These are phyloP conservation scores for Magallana nippona DNA, from an alignment of 2,888 invertebrate species.

Conservation along the genomic window DNA sequence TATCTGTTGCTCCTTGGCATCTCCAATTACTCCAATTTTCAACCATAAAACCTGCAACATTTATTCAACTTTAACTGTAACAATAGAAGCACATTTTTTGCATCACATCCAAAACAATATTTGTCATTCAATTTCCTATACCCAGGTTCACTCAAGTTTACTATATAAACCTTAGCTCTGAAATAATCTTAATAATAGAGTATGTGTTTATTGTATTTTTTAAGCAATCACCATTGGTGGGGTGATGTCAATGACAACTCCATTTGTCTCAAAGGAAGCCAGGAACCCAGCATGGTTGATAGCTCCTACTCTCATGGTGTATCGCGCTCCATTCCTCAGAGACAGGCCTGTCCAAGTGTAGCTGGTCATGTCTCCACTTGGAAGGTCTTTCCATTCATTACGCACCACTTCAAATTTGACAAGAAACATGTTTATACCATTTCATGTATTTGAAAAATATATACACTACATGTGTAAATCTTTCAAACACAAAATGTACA, in stretches of 20 bases:
- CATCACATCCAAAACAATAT: too few species aligned
- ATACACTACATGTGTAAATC: too few species aligned
- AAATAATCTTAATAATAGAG: too few species aligned
- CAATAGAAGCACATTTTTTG: background rate
- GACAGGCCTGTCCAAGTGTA: constrained; percentile 48
- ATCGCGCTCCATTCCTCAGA: constrained; percentile 53
- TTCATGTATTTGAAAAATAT: too few species aligned
- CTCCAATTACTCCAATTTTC: constrained; percentile 59
- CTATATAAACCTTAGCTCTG: too few species aligned
- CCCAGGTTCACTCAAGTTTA: too few species aligned
- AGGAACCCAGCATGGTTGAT: constrained; percentile 60
- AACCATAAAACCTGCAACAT: constrained; percentile 47
- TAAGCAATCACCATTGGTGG: constrained; percentile 55
- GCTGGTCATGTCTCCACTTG: background rate
- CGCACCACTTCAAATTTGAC: constrained; percentile 38
- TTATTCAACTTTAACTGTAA: background rate
- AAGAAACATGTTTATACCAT: background rate
- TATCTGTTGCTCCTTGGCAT: constrained; percentile 57
- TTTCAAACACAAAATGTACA: too few species aligned
- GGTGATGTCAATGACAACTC: constrained; percentile 58
- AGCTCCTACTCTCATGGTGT: constrained; percentile 57
- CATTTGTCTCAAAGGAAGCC: constrained; percentile 60
- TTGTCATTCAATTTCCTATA: too few species aligned
- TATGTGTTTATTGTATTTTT: too few species aligned
- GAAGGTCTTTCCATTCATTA: constrained; percentile 42